Conservation (phyloP, 2,113 vertebrate species). For the Anser cygnoides region DNA sequence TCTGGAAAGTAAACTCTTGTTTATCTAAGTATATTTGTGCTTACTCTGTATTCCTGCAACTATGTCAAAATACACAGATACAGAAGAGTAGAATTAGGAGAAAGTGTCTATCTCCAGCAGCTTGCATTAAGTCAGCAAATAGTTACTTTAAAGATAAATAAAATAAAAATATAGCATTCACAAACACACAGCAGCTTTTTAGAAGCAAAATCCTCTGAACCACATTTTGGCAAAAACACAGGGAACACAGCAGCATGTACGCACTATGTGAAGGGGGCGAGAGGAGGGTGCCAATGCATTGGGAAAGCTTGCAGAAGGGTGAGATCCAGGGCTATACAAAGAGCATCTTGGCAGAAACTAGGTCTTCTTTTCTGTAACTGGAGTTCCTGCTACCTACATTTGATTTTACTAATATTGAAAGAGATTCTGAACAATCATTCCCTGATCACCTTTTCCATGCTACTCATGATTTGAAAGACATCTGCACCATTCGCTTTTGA, state of each 20-base stretch:
- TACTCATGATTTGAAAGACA: too few relatives aligned
- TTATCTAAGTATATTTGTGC: neutral
- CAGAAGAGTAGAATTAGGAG: neutral
- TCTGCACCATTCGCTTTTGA: neutral
- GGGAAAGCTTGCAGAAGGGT: neutral
- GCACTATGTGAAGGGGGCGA: neutral
- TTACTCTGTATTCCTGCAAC: too few relatives aligned
- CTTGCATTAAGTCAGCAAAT: neutral
- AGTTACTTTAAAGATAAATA: neutral
- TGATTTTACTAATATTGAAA: neutral
- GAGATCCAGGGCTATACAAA: neutral
- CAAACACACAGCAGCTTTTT: neutral
- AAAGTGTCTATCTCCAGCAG: neutral
- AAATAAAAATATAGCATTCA: neutral
- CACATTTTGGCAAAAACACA: neutral
- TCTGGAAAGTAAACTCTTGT: neutral
- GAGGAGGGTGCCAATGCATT: neutral
- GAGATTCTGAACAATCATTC: neutral
- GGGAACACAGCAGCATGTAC: neutral
- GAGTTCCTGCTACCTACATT: neutral
- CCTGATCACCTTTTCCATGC: neutral
- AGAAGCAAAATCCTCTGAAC: neutral
- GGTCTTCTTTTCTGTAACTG: neutral
- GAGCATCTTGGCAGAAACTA: neutral
- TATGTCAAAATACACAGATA: neutral